A percentile compares a stretch with the other conserved stretches of the same genome.
phyloP scores from a whole-genome alignment of 35 echinoderm and acorn worm genomes.

The Heliocidaris tuberculata region DNA sequence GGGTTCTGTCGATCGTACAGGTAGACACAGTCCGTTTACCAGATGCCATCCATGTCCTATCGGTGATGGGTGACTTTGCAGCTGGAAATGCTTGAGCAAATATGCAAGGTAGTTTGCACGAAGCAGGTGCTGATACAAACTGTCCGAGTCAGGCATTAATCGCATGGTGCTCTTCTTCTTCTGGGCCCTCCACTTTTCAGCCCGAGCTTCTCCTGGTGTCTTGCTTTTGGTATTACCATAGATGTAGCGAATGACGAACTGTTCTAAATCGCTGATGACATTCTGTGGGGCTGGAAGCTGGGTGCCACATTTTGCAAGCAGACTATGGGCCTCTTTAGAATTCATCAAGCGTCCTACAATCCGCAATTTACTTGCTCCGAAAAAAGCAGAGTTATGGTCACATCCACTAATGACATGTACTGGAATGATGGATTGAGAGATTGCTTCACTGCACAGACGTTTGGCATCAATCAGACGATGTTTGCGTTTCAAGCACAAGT shows the following conservation, averaged over 20 bases:
- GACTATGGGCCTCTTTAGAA: constrained; percentile 49
- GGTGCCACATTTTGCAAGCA: constrained; percentile 54
- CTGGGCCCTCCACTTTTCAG: constrained; percentile 51
- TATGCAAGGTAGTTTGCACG: constrained; percentile 29
- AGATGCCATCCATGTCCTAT: no score
- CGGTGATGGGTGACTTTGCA: constrained; percentile 27
- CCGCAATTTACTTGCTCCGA: constrained; percentile 24
- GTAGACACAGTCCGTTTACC: no score
- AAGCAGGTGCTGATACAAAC: constrained; percentile 21
- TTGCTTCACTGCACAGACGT: constrained; percentile 54
- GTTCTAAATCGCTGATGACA: constrained; percentile 52
- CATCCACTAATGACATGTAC: constrained; percentile 59
- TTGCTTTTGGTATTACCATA: constrained; percentile 48
- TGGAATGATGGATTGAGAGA: constrained; percentile 60
- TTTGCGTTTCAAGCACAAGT: constrained; percentile 53
- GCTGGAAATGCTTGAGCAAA: neutral
- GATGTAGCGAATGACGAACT: constrained; percentile 51
- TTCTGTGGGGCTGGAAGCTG: constrained; percentile 48
- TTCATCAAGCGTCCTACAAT: constrained; percentile 30
- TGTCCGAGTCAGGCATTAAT: constrained; percentile 40
- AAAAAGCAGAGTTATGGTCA: constrained; percentile 64
- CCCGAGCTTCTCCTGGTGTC: constrained; percentile 3
- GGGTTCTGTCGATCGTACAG: no score
- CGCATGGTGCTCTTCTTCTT: constrained; percentile 55
- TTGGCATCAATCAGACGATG: constrained; percentile 45